Percentiles rank a stretch among this genome's conserved stretches.
Conservation (phyloP, 1,140 invertebrate species). For the Ridgeia piscesae region DNA sequence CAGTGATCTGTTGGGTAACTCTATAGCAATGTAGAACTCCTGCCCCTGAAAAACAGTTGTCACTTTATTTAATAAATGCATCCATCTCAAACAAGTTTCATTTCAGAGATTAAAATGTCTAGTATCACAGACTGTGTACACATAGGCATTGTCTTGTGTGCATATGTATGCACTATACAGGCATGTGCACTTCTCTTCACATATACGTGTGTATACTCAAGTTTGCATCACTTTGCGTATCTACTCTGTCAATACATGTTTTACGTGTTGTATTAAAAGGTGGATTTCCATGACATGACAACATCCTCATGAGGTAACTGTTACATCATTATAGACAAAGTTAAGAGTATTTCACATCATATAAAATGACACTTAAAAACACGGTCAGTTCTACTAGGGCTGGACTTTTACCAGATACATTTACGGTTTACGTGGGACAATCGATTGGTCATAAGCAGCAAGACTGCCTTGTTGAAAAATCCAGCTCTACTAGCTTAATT, state of each 20-base stretch:
- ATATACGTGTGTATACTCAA: not conserved
- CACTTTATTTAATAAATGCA: not conserved
- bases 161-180: not conserved
- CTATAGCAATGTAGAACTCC: not conserved
- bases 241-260: not conserved
- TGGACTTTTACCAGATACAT: too few species aligned
- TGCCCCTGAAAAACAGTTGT: not conserved
- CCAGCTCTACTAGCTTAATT: not conserved
- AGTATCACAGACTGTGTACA: not conserved
- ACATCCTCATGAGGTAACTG: too few species aligned
- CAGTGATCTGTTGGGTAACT: not conserved
- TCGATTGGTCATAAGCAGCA: too few species aligned
- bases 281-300: too few species aligned
- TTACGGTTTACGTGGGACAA: too few species aligned
- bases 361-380: too few species aligned
- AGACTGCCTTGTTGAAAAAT: not conserved
- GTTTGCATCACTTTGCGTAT: not conserved
- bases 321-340: too few species aligned
- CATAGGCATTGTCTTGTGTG: not conserved
- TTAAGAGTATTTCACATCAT: too few species aligned
- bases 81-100: not conserved
- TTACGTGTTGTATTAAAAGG: too few species aligned
- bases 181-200: not conserved
- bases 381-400: too few species aligned
- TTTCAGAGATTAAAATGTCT: not conserved